Base-by-base conservation (phyloP, 2,797 vertebrate species). In the Emys orbicularis region DNA sequence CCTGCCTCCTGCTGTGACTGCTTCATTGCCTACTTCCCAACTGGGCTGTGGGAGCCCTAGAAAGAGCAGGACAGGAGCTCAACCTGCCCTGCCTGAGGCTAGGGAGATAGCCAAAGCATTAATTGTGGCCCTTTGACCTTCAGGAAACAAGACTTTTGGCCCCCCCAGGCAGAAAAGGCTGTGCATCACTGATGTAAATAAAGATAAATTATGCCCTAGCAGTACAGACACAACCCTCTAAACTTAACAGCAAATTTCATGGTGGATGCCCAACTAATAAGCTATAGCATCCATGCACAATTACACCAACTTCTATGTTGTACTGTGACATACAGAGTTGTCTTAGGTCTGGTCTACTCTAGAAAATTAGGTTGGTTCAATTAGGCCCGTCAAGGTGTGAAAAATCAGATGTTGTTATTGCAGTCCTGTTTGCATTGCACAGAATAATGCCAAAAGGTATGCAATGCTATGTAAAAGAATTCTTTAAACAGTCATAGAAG, bases 31-130 rank as follows among this genome's bases (percentile, higher is more conserved):
- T 25, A 27, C 37, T 81, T 93, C 50, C 76, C 44, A 47, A 29
- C 54, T 68, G 72, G 80, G 65, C 76, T 83, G 49, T 92, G 74
- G 52, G 21, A 93, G 47, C 49, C 53, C 27, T 53, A 15, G 44
- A 81, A 37, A 85, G 25, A 86, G 87, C 92, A 91, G 54, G 0
- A 79, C 82, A 79, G 94, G 87, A 95, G 93, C 77, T 41, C 56
- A 87, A 77, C 31, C 87, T 82, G 61, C 34, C 52, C 85, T 86
- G 90, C 87, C 49, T 90, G 11, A 93, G 44, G 29, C 87, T 93
- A 44, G 79, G 90, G 93, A 97, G 96, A 56, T 23, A 79, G 49
- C 88, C 87, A 90, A 68, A 90, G 93, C 94, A 94, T 90, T 89
- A 95, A 92, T 94, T 68, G 89, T 29, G 84, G 49, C 18, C 49